These are phyloP conservation scores for Andricus grossulariae DNA, from an alignment of 1,140 invertebrate genomes.

Conservation along the genomic window DNA sequence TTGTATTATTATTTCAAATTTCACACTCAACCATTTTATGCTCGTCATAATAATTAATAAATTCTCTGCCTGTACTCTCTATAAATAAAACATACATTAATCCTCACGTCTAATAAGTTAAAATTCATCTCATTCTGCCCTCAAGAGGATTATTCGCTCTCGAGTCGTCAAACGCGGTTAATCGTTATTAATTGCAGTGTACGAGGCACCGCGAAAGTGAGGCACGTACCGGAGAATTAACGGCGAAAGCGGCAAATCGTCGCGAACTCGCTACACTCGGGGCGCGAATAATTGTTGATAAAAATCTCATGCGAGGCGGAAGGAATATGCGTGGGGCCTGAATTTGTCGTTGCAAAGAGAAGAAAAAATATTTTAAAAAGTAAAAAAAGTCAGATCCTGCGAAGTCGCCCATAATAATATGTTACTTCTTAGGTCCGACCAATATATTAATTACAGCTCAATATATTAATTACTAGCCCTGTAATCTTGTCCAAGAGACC, in stretches of 20 bases:
- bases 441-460: constrained; percentile 73
- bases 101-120: background rate
- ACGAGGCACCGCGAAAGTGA: constrained; percentile 32
- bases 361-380: constrained; percentile 8
- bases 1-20: no score
- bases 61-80: no score
- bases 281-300: constrained; percentile 62
- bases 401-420: constrained; percentile 62
- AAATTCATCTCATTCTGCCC: background rate
- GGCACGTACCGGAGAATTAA: constrained; percentile 42
- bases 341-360: constrained; percentile 60
- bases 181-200: constrained; percentile 57
- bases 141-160: background rate
- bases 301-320: constrained; percentile 47
- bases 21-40: no score
- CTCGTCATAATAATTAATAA: no score
- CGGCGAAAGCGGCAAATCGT: constrained; percentile 38
- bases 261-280: constrained; percentile 49
- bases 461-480: constrained; percentile 73
- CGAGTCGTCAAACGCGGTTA: constrained; percentile 40
- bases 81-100: no score
- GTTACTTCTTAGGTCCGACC: constrained; percentile 56
- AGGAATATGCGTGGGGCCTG: constrained; percentile 41
- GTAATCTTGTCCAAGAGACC: constrained; percentile 59
- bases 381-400: background rate